Percentiles rank a stretch among this genome's conserved stretches.
Evolutionary conservation across 30 jellyfish, hydroid and myxozoan genomes (phyloP).

Genomic region (Phacellophora camtschatica): DNA sequence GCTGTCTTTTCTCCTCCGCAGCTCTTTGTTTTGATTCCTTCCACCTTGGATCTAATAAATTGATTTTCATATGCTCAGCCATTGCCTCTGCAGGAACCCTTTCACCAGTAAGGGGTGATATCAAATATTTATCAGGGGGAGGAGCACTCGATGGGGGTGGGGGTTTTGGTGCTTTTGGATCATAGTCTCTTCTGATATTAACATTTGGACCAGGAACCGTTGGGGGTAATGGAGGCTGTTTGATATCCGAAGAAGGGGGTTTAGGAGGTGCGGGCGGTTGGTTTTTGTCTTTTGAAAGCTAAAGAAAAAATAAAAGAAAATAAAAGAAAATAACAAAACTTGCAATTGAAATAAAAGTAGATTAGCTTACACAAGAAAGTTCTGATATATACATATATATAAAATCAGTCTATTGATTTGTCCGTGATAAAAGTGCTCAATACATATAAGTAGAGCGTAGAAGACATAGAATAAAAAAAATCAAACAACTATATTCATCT

Average conservation of each 20-base stretch:
- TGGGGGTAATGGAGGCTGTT: constrained; percentile 89
- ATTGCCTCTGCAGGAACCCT: constrained; percentile 96
- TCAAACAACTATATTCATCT: too few relatives aligned
- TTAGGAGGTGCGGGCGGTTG: constrained; percentile 62
- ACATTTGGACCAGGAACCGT: constrained; percentile 88
- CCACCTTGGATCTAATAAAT: constrained; percentile 95
- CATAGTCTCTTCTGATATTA: constrained; percentile 86
- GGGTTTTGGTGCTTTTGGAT: constrained; percentile 91
- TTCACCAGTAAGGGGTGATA: constrained; percentile 98
- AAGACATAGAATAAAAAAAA: too few relatives aligned
- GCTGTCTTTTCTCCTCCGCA: constrained; percentile 91
- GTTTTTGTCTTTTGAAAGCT: constrained; percentile 58
- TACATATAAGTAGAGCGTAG: too few relatives aligned
- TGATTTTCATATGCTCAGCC: constrained; percentile 93
- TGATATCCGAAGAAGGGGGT: constrained; percentile 40
- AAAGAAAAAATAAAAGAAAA: not conserved
- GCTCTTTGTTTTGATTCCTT: constrained; percentile 88
- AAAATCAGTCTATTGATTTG: too few relatives aligned
- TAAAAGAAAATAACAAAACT: too few relatives aligned
- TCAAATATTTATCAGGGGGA: constrained; percentile 83
- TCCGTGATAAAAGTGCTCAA: too few relatives aligned
- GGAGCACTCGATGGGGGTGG: constrained; percentile 83
- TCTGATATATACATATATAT: too few relatives aligned
- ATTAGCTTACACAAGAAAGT: too few relatives aligned
- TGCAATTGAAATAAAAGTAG: too few relatives aligned